Evolutionary conservation across 2,797 vertebrate species (phyloP).

Genomic region (Gambusia yucatana): DNA sequence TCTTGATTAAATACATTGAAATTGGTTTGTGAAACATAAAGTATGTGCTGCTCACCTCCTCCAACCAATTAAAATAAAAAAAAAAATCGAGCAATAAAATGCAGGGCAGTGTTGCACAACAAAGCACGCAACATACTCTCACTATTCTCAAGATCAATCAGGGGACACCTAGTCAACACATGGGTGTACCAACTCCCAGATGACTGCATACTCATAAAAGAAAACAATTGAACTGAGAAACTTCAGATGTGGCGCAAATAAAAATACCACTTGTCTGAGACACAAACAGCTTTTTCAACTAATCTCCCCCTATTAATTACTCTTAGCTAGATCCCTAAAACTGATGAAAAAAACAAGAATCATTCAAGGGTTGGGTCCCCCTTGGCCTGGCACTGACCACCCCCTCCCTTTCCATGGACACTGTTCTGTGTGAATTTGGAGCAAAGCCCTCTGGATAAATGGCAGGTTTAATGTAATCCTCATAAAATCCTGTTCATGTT

Average conservation of each 20-base stretch:
- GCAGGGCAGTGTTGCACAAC: not conserved
- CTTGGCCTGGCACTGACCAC: constrained; percentile 53
- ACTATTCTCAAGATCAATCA: not conserved
- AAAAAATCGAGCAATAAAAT: not conserved
- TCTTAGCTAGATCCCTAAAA: constrained; percentile 38
- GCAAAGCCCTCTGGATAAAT: constrained; percentile 79
- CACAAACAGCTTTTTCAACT: constrained; percentile 48
- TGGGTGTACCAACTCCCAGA: not conserved
- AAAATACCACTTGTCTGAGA: constrained; percentile 41
- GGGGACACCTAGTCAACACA: not conserved
- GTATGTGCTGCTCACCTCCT: not conserved
- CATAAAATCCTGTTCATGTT: constrained; percentile 79
- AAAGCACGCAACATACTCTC: not conserved
- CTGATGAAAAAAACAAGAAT: constrained; percentile 57
- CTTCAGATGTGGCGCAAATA: not conserved
- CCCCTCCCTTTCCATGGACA: constrained; percentile 60
- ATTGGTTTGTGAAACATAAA: not conserved
- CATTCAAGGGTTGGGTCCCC: constrained; percentile 49
- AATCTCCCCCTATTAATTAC: constrained; percentile 61
- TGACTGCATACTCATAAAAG: not conserved
- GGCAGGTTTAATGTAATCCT: constrained; percentile 83
- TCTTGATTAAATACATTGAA: not conserved
- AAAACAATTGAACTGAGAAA: not conserved
- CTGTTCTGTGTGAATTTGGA: constrained; percentile 69
- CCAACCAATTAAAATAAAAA: not conserved